Base-by-base conservation (phyloP, 2,888 invertebrate genomes). In the Rhagonycha lutea region DNA sequence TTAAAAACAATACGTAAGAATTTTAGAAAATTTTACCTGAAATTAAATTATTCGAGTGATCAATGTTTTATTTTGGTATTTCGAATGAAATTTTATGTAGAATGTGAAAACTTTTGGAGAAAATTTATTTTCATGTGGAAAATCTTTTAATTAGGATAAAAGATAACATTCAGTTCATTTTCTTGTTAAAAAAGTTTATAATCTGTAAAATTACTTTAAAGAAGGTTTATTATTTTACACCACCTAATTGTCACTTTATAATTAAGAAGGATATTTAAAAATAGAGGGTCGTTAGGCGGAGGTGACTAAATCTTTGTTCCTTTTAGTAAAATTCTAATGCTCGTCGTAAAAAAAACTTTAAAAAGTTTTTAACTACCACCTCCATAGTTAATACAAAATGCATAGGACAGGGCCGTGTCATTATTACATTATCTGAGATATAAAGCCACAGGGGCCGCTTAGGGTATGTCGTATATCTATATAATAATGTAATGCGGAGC, bases 381-480 rank as follows among this genome's bases (percentile, higher is more conserved):
- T 79, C 81, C 81, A 81, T 81, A 78, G 81, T 85, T 84, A 84
- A 83, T 84, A 84, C 82, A 83, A 83, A 81, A 80, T 80, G 79
- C 81, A 83, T 80, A 79, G 81, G 80, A 80, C 83, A 80, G 79
- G 77, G 81, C 80, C 80, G 83, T 83, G 85, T 85, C 85, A 85
- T 85, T 85, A 85, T 85, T 85, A 82, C 82, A 82, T 83, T 81
- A 80, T 83, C 82, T 81, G 80, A 80, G 78, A 81, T 79, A 78
- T 82, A 81, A 81, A 81, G 79, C 83, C 80, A 76, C 82, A 80
- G 83, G 83, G 83, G 83, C 81, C 80, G 80, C 81, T 81, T 82
- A 79, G 80, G 79, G 80, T 82, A 82, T 84, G 84, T 83, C 84
- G 82, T 83, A 84, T 83, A 83, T 83, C 82, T 84, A 82, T 81